A percentile compares a stretch with the other conserved stretches of the same genome.
phyloP scores from a whole-genome alignment of 2,113 vertebrate species.

The Pavo muticus region DNA sequence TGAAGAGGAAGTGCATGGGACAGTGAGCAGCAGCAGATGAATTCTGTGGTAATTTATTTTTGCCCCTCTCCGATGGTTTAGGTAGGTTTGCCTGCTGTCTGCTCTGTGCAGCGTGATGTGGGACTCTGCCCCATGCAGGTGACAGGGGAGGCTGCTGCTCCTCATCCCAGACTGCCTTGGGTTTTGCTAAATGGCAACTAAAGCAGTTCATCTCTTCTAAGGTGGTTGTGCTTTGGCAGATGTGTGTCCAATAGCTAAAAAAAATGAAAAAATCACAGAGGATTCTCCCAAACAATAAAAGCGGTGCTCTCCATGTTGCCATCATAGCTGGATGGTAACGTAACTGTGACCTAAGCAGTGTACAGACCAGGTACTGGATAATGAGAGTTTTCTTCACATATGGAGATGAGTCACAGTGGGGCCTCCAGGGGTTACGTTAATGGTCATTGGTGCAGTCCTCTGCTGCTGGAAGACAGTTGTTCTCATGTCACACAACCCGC shows the following conservation, averaged over 20 bases:
- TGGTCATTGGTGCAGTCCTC: neutral
- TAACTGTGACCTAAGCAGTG: neutral
- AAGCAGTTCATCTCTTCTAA: neutral
- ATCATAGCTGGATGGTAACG: neutral
- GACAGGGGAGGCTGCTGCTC: neutral
- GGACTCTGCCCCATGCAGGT: neutral
- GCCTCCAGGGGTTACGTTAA: neutral
- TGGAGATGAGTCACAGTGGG: neutral
- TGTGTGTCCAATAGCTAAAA: too few relatives aligned
- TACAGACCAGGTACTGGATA: neutral
- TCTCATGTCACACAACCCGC: conserved; percentile 36
- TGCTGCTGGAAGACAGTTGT: conserved; percentile 35
- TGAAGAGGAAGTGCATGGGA: neutral
- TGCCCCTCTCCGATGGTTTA: neutral
- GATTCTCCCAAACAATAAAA: neutral
- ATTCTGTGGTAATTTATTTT: neutral
- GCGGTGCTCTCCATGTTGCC: neutral
- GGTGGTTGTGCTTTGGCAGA: neutral
- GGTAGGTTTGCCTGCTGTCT: neutral
- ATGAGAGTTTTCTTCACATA: neutral
- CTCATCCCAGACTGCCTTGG: neutral
- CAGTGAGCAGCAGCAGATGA: neutral
- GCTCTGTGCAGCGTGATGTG: neutral
- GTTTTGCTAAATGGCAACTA: neutral
- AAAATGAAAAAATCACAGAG: too few relatives aligned